Evolutionary conservation across 2,113 vertebrate species (phyloP), one percentile per base, ranked within the genome.

Genomic region (Hemibagrus wyckioides): DNA sequence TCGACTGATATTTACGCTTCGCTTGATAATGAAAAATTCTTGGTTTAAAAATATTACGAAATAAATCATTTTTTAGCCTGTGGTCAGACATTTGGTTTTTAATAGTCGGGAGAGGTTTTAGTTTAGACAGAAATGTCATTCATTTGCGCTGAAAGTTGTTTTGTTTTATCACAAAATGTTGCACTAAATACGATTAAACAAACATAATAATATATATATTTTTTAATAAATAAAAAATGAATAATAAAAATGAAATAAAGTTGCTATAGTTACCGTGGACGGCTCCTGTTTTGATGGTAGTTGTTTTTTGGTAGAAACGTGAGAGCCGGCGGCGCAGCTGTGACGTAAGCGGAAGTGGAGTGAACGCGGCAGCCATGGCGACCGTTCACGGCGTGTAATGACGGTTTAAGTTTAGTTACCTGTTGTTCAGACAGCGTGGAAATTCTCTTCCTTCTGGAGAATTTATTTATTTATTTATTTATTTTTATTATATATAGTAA

Each of bases 301-400:
- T n/a, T n/a, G n/a, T n/a, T n/a, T n/a, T n/a, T n/a, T n/a, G n/a
- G n/a, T n/a, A n/a, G n/a, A n/a, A 56, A 79, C 7, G 28, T 23
- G 4, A 44, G 39, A 17, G 36, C 50, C 14, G 59, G 48, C 61
- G 59, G 52, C 63, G 63, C n/a, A 0, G 56, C 25, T 69, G 44
- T 69, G 82, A 83, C 82, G 82, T 69, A 13, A 10, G 28, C 82
- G 82, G 82, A 83, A 67, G 82, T 83, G 1, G 39, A 11, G 5
- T n/a, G 59, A 83, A 83, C 17, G 61, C 61, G 14, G 63, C 69
- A n/a, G 52, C 82, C 63, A 83, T 69, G 82, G 63, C 44, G 44
- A 83, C 82, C 2, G 28, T 19, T n/a, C 9, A 9, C 48, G 7
- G n/a, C 6, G 48, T 52, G 21, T 3, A 69, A 39, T 39, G 67